Evolutionary conservation across 2,888 invertebrate genomes (phyloP).

Genomic region (Labia minor): DNA sequence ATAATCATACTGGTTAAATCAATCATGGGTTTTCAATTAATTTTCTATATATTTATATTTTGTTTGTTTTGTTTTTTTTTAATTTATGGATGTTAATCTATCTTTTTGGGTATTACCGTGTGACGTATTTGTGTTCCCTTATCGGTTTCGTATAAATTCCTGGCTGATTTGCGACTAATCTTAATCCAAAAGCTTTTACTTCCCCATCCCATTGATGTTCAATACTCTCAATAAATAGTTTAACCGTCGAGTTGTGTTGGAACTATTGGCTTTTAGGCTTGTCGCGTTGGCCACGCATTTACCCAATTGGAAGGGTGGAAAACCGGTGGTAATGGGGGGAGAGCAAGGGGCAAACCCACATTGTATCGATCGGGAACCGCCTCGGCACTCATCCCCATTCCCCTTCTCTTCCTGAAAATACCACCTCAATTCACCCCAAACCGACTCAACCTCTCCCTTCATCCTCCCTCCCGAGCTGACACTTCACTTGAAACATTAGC

Average conservation of each 20-base stretch:
- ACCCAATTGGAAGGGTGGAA: slow-evolving; percentile 7
- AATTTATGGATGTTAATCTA: too few relatives aligned
- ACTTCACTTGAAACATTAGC: slow-evolving; percentile 4
- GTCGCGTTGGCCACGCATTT: slow-evolving; percentile 13
- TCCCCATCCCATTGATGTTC: background rate
- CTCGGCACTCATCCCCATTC: background rate
- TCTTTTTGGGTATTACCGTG: too few relatives aligned
- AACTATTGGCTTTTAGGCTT: slow-evolving; percentile 7
- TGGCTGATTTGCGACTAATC: background rate
- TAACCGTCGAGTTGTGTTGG: slow-evolving; percentile 7
- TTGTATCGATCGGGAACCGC: background rate
- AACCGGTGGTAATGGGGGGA: background rate
- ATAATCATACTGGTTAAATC: too few relatives aligned
- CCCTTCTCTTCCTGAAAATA: too few relatives aligned
- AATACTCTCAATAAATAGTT: slow-evolving; percentile 13
- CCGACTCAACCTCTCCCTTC: background rate
- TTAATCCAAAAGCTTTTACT: slow-evolving; percentile 9
- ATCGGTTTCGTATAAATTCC: slow-evolving; percentile 4
- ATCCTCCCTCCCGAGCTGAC: background rate
- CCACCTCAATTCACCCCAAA: background rate
- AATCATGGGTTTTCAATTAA: too few relatives aligned
- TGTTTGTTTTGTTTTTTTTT: too few relatives aligned
- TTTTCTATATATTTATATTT: too few relatives aligned
- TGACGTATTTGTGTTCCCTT: background rate
- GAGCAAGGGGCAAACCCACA: background rate